Percentiles rank a stretch among this genome's conserved stretches.
These are phyloP conservation scores for Thryonomys swinderianus DNA, from an alignment of 2,113 vertebrate species.

Conservation along the genomic window DNA sequence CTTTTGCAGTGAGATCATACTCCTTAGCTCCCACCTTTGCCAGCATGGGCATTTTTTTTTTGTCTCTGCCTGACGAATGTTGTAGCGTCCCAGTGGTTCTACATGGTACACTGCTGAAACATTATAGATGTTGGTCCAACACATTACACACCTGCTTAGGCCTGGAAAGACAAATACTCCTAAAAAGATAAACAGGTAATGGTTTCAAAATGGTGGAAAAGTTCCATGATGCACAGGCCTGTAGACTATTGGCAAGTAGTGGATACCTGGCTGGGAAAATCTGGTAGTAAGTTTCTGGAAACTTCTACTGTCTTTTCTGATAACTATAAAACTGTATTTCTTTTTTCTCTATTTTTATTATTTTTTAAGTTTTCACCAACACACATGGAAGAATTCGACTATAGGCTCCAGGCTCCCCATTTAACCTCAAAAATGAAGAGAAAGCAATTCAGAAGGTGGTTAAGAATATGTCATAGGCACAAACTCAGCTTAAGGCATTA, in stretches of 20 bases:
- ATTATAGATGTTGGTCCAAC: not conserved
- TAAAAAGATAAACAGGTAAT: not conserved
- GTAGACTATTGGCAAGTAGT: not conserved
- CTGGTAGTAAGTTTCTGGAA: not conserved
- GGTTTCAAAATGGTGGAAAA: not conserved
- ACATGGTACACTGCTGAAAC: not conserved
- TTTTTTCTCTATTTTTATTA: slow-evolving; percentile 53
- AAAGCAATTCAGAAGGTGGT: slow-evolving; percentile 77
- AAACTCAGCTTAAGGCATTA: slow-evolving; percentile 81
- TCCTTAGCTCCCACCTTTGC: not conserved
- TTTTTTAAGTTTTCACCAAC: slow-evolving; percentile 52
- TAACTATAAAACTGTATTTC: slow-evolving; percentile 58
- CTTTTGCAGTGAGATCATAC: not conserved
- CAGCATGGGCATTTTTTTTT: not conserved
- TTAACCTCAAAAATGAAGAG: slow-evolving; percentile 81
- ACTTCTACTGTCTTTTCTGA: slow-evolving; percentile 53
- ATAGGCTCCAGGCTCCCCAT: slow-evolving; percentile 66
- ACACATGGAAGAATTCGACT: slow-evolving; percentile 68
- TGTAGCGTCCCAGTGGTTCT: not conserved
- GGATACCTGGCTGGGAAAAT: not conserved
- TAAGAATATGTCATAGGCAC: slow-evolving; percentile 79
- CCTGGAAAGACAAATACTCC: not conserved
- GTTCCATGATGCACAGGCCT: not conserved
- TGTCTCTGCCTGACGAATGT: not conserved
- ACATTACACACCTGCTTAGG: not conserved